A percentile compares a stretch with the other conserved stretches of the same genome.
phyloP scores from a whole-genome alignment of 2,797 vertebrate species.

The Monodelphis domestica region DNA sequence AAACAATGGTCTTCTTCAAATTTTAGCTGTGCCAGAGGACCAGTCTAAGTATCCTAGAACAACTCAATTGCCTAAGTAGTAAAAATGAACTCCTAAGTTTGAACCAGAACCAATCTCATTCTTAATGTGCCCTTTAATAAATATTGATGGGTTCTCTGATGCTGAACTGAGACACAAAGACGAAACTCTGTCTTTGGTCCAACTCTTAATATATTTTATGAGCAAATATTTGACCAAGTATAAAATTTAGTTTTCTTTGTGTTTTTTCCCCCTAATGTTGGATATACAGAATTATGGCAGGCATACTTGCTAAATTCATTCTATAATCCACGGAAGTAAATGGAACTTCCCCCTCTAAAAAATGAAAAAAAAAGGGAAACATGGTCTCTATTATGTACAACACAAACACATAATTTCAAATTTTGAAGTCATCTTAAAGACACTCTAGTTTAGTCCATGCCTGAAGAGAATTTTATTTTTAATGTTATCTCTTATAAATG shows the following conservation, averaged over 20 bases:
- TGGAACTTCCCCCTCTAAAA: background rate
- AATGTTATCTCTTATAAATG: background rate
- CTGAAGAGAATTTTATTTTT: background rate
- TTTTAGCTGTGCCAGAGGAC: background rate
- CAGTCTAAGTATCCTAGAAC: background rate
- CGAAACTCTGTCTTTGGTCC: background rate
- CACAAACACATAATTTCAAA: background rate
- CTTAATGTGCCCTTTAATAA: background rate
- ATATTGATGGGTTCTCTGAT: background rate
- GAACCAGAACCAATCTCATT: background rate
- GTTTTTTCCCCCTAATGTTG: background rate
- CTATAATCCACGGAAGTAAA: background rate
- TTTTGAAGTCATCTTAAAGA: background rate
- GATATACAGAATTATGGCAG: background rate
- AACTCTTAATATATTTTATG: background rate
- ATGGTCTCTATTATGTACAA: background rate
- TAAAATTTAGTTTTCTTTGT: background rate
- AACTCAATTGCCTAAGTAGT: background rate
- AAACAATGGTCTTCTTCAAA: background rate
- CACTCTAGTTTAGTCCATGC: background rate
- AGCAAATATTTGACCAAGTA: background rate
- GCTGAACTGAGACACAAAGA: background rate
- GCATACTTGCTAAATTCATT: background rate
- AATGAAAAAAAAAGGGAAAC: background rate
- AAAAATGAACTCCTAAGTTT: background rate